Evolutionary conservation across 2,888 invertebrate species (phyloP).

Genomic region (Lithodes maja): DNA sequence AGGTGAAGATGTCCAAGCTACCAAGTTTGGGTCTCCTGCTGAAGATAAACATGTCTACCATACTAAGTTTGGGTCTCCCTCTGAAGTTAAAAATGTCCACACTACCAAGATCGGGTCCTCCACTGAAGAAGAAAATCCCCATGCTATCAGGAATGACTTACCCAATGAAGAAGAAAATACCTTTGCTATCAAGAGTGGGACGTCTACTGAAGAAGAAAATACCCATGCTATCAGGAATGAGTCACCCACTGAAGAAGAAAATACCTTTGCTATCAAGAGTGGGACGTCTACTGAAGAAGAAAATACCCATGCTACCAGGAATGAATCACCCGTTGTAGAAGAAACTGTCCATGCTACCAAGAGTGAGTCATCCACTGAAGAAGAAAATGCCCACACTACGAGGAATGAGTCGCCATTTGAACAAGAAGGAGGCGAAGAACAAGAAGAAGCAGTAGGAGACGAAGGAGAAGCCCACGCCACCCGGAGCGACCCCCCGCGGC

Average conservation of each 20-base stretch:
- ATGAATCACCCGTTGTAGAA: not conserved
- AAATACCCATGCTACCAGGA: not conserved
- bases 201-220: not conserved
- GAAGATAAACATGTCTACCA: constrained; percentile 13
- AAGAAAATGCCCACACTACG: not conserved
- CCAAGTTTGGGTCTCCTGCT: not conserved
- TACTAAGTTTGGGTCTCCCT: constrained; percentile 18
- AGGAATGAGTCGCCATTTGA: not conserved
- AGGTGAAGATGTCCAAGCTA: not conserved
- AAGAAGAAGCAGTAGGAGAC: not conserved
- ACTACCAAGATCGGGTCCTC: too few species aligned
- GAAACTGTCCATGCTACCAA: not conserved
- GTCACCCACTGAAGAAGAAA: too few species aligned
- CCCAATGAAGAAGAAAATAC: not conserved
- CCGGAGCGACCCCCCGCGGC: constrained; percentile 14
- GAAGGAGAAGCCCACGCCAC: not conserved
- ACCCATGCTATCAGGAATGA: too few species aligned
- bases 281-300: not conserved
- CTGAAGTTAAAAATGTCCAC: not conserved
- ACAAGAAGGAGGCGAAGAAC: not conserved
- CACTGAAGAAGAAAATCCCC: not conserved
- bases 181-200: too few species aligned
- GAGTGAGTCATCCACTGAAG: not conserved
- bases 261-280: not conserved
- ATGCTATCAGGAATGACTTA: constrained; percentile 31